Base-by-base conservation (phyloP, 2,797 vertebrate species). In the Spondyliosoma cantharus region DNA sequence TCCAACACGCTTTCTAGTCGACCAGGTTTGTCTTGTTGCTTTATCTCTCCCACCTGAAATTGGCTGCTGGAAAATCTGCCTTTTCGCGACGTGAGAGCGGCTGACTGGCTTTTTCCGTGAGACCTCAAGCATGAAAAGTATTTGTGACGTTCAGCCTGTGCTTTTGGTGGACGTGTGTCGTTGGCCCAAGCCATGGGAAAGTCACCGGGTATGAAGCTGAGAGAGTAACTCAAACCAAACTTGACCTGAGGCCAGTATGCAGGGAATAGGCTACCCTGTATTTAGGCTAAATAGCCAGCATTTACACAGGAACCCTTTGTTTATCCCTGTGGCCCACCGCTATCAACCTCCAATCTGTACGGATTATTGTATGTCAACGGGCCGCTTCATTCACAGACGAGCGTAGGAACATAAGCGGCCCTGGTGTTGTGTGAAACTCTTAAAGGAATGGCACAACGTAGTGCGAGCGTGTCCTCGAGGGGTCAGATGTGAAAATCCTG, bases 401-500 rank as follows among this genome's bases (percentile, higher is more conserved):
- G 81, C 25, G 77, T 74, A 80, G 81, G 63, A 79, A 67, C 45
- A 54, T 20, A 45, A 43, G 64, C 65, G 45, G 76, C 61, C 74
- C 54, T 1, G 37, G 29, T 87, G 81, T 78, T 71, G 74, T 84
- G 72, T 80, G 66, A 89, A 90, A 87, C 65, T 50, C 65, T 65
- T 60, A 25, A 82, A 71, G 86, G 16, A 88, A 87, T 90, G 83
- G 50, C 68, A 52, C 81, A 66, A 22, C 54, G 49, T 63, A 32
- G 68, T 72, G 74, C 25, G 68, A 86, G 59, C 24, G 64, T 78
- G 82, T 66, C 71, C 78, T 91, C 66, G 64, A 86, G 60, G 86
- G 87, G 85, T 91, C 86, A 79, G 22, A 85, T 88, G 89, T 85
- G 81, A 90, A 81, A 91, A 78, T 83, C 74, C 81, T 68, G 84